These are phyloP conservation scores for Pollimyrus isidori DNA, from an alignment of 2,113 vertebrate genomes.

Conservation along the genomic window DNA sequence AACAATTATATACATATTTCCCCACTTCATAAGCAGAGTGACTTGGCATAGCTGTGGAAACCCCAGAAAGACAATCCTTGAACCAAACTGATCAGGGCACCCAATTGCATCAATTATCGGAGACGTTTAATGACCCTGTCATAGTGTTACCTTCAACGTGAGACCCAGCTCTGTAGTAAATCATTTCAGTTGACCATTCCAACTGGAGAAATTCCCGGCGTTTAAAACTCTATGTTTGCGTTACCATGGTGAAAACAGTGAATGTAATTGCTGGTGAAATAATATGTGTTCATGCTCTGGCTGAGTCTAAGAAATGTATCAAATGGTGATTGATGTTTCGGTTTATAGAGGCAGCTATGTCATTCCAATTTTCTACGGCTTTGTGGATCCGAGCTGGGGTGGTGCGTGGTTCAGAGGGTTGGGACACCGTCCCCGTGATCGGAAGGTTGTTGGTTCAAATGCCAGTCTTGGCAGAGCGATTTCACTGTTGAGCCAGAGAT, in stretches of 20 bases:
- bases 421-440: background rate
- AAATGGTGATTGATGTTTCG: background rate
- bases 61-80: background rate
- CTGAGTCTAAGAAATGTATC: background rate
- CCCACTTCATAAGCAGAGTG: background rate
- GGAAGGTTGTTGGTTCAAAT: background rate
- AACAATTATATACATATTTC: too few species aligned
- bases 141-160: background rate
- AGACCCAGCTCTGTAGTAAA: background rate
- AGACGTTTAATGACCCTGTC: background rate
- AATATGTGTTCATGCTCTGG: background rate
- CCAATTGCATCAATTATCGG: background rate
- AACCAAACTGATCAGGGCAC: background rate
- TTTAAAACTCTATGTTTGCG: background rate
- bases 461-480: background rate
- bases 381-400: background rate
- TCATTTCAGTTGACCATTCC: background rate
- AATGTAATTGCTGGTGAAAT: background rate
- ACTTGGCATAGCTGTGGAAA: background rate
- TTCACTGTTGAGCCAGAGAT: background rate
- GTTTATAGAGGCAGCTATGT: background rate
- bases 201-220: background rate
- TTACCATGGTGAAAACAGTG: conserved; percentile 2
- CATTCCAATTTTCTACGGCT: background rate
- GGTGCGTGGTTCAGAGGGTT: background rate